Percentiles rank a stretch among this genome's conserved stretches.
These are phyloP conservation scores for Carcinoscorpius rotundicauda DNA, from an alignment of 1,140 invertebrate genomes.

Conservation along the genomic window DNA sequence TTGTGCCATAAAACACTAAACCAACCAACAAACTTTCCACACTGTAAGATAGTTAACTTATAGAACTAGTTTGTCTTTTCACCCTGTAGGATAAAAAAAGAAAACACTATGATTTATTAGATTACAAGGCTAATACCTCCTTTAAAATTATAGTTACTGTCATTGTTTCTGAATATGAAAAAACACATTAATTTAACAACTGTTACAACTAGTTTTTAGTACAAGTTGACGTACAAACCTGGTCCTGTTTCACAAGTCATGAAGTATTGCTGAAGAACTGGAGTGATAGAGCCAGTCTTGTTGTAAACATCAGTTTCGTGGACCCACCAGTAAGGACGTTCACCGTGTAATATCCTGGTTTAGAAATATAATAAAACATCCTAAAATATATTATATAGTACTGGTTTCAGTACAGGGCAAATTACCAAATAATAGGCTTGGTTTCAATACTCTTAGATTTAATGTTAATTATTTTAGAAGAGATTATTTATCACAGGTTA, in stretches of 20 bases:
- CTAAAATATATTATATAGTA: too few species aligned
- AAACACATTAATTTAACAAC: too few species aligned
- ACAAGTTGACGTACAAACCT: conserved; percentile 26
- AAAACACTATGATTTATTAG: too few species aligned
- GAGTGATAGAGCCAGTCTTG: conserved; percentile 12
- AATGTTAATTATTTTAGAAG: not conserved
- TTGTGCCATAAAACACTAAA: too few species aligned
- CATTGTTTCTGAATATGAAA: too few species aligned
- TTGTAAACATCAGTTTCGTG: conserved; percentile 32
- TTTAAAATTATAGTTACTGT: too few species aligned
- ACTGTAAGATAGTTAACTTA: too few species aligned
- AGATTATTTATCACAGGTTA: not conserved
- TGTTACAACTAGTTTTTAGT: too few species aligned
- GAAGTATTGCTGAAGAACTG: conserved; percentile 38
- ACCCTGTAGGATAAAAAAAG: too few species aligned
- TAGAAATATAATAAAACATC: conserved; percentile 6
- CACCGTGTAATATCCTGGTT: conserved; percentile 44
- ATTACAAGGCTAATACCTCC: too few species aligned
- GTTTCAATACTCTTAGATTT: not conserved
- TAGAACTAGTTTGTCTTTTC: too few species aligned
- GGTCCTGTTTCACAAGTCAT: conserved; percentile 53
- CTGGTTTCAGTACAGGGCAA: conserved; percentile 6
- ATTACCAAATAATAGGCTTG: conserved; percentile 4
- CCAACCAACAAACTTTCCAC: too few species aligned
- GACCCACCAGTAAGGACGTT: conserved; percentile 54